Evolutionary conservation across 2,888 invertebrate genomes (phyloP).

Genomic region (Hypomecis punctinalis): DNA sequence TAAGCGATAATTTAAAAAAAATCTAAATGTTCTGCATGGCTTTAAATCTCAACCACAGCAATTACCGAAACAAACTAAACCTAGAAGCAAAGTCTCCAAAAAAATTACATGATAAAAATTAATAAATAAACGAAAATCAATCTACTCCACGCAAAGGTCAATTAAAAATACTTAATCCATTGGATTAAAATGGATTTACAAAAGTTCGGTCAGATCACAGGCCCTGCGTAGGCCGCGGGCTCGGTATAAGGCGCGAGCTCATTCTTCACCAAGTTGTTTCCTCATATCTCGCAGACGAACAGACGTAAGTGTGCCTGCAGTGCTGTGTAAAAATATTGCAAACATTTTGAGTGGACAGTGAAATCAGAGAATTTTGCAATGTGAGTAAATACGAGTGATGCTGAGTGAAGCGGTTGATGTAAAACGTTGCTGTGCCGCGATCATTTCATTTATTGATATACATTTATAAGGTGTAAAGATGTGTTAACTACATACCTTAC

Average conservation of each 20-base stretch:
- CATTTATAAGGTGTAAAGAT: no score
- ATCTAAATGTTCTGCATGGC: no score
- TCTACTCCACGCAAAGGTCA: no score
- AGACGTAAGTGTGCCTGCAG: conserved; percentile 65
- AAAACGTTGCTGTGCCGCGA: no score
- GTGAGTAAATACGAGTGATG: conserved; percentile 12
- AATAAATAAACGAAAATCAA: no score
- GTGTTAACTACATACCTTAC: no score
- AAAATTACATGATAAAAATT: not conserved
- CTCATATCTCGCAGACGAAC: conserved; percentile 66
- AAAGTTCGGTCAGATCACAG: conserved; percentile 42
- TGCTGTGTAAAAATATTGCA: conserved; percentile 38
- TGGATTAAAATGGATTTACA: conserved; percentile 23
- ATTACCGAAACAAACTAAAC: no score
- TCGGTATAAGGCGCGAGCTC: conserved; percentile 69
- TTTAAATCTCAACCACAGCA: no score
- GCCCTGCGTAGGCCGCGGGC: conserved; percentile 69
- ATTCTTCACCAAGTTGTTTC: conserved; percentile 62
- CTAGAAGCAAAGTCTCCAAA: not conserved
- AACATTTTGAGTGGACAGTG: conserved; percentile 31
- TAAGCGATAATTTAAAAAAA: no score
- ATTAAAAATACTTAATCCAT: conserved; percentile 9
- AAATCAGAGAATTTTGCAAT: conserved; percentile 22
- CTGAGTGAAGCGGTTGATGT: not conserved
- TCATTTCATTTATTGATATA: no score